A percentile compares a stretch with the other conserved stretches of the same genome.
These are phyloP conservation scores for Trissonchulus latispiculum DNA, from an alignment of 2,888 invertebrate species.

Conservation along the genomic window DNA sequence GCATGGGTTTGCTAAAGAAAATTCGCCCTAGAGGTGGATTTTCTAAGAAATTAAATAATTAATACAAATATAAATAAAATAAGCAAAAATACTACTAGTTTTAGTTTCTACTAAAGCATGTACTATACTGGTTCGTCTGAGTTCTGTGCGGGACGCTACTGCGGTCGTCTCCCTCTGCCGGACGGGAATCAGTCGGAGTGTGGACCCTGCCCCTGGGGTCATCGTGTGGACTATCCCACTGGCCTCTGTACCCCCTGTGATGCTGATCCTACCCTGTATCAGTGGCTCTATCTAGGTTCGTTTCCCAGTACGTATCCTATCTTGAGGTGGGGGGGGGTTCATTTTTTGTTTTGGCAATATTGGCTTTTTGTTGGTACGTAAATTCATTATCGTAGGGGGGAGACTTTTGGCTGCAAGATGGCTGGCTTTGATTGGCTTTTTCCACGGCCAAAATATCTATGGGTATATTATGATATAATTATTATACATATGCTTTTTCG, in stretches of 20 bases:
- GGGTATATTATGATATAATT: too few species aligned
- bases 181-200: background rate
- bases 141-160: conserved; percentile 8
- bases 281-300: conserved; percentile 55
- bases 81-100: too few species aligned
- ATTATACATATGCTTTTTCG: too few species aligned
- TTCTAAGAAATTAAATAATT: too few species aligned
- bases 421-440: too few species aligned
- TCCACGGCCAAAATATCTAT: too few species aligned
- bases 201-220: conserved; percentile 12
- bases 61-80: too few species aligned
- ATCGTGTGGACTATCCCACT: background rate
- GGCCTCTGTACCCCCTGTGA: conserved; percentile 62
- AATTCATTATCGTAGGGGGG: background rate
- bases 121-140: too few species aligned
- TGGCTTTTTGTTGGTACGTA: too few species aligned
- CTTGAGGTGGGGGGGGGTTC: background rate
- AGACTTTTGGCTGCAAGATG: background rate
- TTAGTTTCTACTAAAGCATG: too few species aligned
- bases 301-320: background rate
- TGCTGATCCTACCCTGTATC: conserved; percentile 67
- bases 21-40: too few species aligned
- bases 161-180: background rate
- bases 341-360: background rate
- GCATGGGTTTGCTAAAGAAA: too few species aligned